Evolutionary conservation across 2,888 invertebrate genomes (phyloP).

Genomic region (Digitonthophagus gazella): DNA sequence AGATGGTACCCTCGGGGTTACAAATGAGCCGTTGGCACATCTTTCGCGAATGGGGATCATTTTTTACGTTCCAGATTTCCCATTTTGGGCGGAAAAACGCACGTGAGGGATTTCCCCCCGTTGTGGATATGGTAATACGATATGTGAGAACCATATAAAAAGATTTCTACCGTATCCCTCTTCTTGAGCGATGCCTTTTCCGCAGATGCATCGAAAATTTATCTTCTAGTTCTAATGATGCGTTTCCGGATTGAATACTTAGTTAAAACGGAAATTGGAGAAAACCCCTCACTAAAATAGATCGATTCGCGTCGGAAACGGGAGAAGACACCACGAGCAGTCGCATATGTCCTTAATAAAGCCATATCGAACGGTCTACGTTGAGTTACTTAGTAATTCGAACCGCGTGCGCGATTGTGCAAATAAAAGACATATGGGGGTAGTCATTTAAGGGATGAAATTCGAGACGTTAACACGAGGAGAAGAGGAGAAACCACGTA

Average conservation of each 20-base stretch:
- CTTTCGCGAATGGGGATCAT: conserved; percentile 28
- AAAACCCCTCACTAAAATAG: too few species aligned
- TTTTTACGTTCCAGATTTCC: conserved; percentile 28
- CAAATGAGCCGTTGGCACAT: conserved; percentile 31
- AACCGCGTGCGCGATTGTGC: background rate
- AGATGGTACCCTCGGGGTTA: conserved; percentile 28
- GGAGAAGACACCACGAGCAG: too few species aligned
- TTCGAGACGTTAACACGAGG: background rate
- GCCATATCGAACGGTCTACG: background rate
- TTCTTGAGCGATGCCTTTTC: too few species aligned
- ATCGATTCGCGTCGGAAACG: too few species aligned
- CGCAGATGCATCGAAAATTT: too few species aligned
- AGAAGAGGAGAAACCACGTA: background rate
- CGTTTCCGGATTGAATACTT: too few species aligned
- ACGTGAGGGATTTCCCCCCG: conserved; percentile 23
- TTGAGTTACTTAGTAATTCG: background rate
- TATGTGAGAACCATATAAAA: conserved; percentile 25
- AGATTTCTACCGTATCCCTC: too few species aligned
- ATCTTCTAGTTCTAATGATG: too few species aligned
- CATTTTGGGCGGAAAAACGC: conserved; percentile 15
- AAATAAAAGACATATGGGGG: background rate
- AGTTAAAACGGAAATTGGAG: too few species aligned
- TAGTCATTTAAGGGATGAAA: background rate
- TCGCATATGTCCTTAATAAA: too few species aligned
- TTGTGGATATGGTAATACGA: conserved; percentile 25